These are phyloP conservation scores for Prorops nasuta DNA, from an alignment of 1,140 invertebrate genomes.

Conservation along the genomic window DNA sequence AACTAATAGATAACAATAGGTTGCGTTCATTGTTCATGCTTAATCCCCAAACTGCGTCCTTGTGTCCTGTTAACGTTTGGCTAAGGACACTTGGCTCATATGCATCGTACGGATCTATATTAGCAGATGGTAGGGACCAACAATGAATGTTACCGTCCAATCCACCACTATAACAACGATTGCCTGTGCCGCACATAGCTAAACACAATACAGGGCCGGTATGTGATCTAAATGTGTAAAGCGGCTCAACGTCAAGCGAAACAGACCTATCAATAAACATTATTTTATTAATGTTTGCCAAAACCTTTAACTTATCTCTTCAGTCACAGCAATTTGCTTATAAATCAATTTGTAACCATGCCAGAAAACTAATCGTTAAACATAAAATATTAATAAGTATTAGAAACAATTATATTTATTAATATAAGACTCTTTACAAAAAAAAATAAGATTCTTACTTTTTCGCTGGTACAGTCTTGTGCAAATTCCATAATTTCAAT, in stretches of 20 bases:
- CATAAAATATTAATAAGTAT: too few relatives aligned
- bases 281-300: too few relatives aligned
- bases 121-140: constrained; percentile 92
- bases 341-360: too few relatives aligned
- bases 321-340: too few relatives aligned
- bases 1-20: constrained; percentile 89
- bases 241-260: constrained; percentile 94
- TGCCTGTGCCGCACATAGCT: constrained; percentile 87
- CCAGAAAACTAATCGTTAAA: too few relatives aligned
- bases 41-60: constrained; percentile 95
- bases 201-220: constrained; percentile 90
- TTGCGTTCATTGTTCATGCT: constrained; percentile 77
- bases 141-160: constrained; percentile 91
- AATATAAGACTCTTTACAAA: too few relatives aligned
- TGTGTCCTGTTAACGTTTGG: constrained; percentile 82
- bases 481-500: constrained; percentile 97
- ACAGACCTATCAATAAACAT: constrained; percentile 65
- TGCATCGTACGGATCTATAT: constrained; percentile 96
- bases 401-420: too few relatives aligned
- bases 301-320: too few relatives aligned
- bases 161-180: constrained; percentile 93
- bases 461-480: constrained; percentile 95
- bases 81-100: constrained; percentile 91
- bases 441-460: too few relatives aligned
- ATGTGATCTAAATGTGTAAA: constrained; percentile 97